Evolutionary conservation across 1,140 invertebrate species (phyloP), one percentile per base, ranked within the genome.

Genomic region (Acromyrmex charruanus): DNA sequence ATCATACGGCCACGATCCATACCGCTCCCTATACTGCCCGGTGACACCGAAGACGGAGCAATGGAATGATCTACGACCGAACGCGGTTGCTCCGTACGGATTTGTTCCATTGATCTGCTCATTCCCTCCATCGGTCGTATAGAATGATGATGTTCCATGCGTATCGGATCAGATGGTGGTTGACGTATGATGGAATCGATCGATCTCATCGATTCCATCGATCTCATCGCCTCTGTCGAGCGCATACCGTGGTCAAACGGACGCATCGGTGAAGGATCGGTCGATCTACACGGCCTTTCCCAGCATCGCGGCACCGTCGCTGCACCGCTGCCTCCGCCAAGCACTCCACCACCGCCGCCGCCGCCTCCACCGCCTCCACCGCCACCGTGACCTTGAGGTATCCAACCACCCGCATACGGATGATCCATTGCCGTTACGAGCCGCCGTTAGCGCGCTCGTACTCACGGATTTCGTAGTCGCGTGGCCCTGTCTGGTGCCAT

Each of bases 181-280:
- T 93, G 93, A 28, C 93, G 87, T 49, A 93, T 90, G 74, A 93
- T 90, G 16, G 94, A 94, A 85, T 95, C 94, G 77, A 92, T 92
- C n/a, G 95, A 95, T 80, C 95, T 91, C 94, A 94, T 94, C 31
- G 95, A 95, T 81, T 95, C 95, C 93, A 95, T 95, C 69, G 95
- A 95, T 82, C 95, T 93, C 93, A 95, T 93, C 61, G 93, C 68
- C 77, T 95, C 95, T 65, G 93, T 92, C n/a, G 94, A 93, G 31
- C 95, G 92, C 93, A 95, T 94, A 51, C 89, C 89, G 84, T 94
- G 94, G 77, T 95, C 94, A 86, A 94, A 94, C 88, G 95, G 94
- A 53, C 95, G 88, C 93, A 94, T 94, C 55, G 95, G 94, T 87
- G 94, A 95, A 4, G 95, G 94, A 85, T 95, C 95, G 39, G 94